Conservation (phyloP, 2,888 invertebrate species). For the Hypomecis punctinalis region DNA sequence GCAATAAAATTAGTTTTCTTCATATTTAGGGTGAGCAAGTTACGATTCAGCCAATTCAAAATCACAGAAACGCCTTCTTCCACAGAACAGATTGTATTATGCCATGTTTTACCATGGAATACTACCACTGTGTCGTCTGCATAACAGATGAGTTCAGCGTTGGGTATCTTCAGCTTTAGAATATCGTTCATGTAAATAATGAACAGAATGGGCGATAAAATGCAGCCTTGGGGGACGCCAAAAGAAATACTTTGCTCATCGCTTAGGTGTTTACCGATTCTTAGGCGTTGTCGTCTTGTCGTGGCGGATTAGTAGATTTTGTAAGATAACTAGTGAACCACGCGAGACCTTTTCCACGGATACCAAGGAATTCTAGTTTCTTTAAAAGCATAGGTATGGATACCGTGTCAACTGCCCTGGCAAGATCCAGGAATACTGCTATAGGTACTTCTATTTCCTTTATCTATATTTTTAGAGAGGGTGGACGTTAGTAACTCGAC, state of each 20-base stretch:
- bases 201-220: too few species aligned
- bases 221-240: constrained; percentile 16
- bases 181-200: constrained; percentile 5
- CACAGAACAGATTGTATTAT: background rate
- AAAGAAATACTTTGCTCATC: background rate
- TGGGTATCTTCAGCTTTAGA: constrained; percentile 1
- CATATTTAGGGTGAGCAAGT: background rate
- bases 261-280: too few species aligned
- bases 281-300: too few species aligned
- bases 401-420: background rate
- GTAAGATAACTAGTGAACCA: too few species aligned
- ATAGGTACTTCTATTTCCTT: constrained; percentile 6
- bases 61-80: background rate
- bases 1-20: background rate
- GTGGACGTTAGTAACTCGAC: constrained; percentile 4
- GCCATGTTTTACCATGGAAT: background rate
- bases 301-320: too few species aligned
- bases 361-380: too few species aligned
- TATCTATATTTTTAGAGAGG: constrained; percentile 5
- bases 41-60: background rate
- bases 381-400: too few species aligned
- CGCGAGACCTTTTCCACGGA: too few species aligned
- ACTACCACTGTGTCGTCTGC: constrained; percentile 3
- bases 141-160: constrained; percentile 10
- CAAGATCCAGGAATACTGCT: constrained; percentile 14